Evolutionary conservation across 2,888 invertebrate genomes (phyloP), one percentile per base, ranked within the genome.

Genomic region (Tiliacea citrago): DNA sequence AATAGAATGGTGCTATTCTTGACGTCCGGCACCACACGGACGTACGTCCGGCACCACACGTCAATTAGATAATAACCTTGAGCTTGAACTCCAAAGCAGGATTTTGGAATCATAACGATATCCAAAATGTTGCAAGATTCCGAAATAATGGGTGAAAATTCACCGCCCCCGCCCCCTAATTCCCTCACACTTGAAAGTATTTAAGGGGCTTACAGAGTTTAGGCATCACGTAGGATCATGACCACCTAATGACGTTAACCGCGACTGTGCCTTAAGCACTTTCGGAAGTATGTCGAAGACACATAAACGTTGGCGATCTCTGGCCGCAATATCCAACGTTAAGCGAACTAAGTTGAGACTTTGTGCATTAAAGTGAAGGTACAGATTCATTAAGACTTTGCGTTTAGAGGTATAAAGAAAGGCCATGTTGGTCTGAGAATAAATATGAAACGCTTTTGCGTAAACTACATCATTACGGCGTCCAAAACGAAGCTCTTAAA

Each of bases 171-270:
- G 45, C 57, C 29, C 49, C 53, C 53, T 63, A 80, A 73, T 79
- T 79, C 35, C 63, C 60, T 60, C 73, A 77, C 57, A 79, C 79
- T 81, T 62, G 62, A 82, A 76, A 82, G 69, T 76, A 83, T 82
- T 72, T 71, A 70, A 80, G 83, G 57, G 49, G 62, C 72, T 82
- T 79, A 79, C 55, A 51, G 82, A 83, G 83, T 82, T 83, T 76
- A 39, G 73, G 80, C 63, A 68, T 68, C 77, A 73, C 70, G 70
- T 65, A 70, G 73, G 60, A 82, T 80, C 73, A 83, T 77, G 80
- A 45, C 63, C 83, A 82, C 67, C 42, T 83, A 82, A 82, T 83
- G 82, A 76, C 69, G 73, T 83, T 83, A 82, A 83, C 83, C 76
- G 61, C 83, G 63, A 73, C 83, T 80, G 67, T 57, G 76, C 72